phyloP scores from a whole-genome alignment of 2,113 vertebrate species.

The Pseudorectes ferrugineus region DNA sequence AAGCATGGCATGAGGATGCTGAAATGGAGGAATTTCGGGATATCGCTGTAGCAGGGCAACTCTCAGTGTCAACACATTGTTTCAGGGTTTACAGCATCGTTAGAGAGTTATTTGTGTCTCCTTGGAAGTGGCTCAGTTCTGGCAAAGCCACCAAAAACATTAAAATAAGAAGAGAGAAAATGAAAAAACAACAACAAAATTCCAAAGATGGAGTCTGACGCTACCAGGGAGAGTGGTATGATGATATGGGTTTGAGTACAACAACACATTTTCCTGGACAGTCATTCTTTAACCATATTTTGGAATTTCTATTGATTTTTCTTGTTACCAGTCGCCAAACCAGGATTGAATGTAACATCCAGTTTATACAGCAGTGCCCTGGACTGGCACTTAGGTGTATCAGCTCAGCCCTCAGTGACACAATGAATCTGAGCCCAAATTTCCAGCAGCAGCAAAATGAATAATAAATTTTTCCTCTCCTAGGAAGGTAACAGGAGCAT shows the following conservation, averaged over 20 bases:
- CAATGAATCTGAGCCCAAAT: background rate
- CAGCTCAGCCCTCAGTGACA: background rate
- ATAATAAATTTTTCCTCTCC: background rate
- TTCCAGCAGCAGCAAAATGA: background rate
- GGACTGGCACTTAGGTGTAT: background rate
- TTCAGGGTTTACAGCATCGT: background rate
- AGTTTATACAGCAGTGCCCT: background rate
- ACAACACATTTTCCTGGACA: background rate
- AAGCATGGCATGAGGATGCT: background rate
- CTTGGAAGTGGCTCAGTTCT: background rate
- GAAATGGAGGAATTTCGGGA: background rate
- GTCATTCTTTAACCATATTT: background rate
- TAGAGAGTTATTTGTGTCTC: background rate
- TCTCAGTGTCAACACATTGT: background rate
- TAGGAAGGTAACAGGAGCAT: background rate
- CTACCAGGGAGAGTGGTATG: background rate
- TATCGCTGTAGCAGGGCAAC: background rate
- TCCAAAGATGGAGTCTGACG: background rate
- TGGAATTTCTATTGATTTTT: background rate
- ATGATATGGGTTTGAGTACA: background rate
- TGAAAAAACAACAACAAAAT: fast-evolving
- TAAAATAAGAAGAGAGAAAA: background rate
- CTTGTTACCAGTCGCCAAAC: background rate
- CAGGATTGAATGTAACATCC: background rate
- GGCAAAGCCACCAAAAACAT: background rate